These are phyloP conservation scores for Bimastos eiseni DNA, from an alignment of 2,888 invertebrate species.

Conservation along the genomic window DNA sequence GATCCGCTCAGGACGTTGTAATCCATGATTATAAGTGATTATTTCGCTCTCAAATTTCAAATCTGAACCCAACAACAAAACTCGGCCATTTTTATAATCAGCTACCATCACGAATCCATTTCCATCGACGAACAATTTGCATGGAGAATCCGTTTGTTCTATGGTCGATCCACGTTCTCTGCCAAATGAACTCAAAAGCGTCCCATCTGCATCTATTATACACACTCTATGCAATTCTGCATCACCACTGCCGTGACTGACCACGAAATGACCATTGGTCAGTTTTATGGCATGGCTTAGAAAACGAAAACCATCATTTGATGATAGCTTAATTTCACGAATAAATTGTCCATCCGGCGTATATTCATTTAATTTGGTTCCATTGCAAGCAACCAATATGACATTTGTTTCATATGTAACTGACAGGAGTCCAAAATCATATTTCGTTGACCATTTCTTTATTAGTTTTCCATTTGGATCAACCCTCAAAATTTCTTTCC, in stretches of 20 bases:
- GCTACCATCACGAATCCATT: neutral
- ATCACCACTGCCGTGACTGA: neutral
- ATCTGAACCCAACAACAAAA: no score
- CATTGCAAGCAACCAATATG: neutral
- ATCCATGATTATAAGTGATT: no score
- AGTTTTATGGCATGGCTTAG: neutral
- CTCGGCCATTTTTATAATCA: neutral
- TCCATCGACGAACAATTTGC: neutral
- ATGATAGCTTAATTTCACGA: neutral
- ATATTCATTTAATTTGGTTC: no score
- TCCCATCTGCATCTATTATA: neutral
- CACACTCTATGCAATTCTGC: no score
- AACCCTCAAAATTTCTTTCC: neutral
- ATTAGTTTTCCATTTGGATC: conserved; percentile 4
- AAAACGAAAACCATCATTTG: neutral
- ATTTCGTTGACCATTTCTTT: neutral
- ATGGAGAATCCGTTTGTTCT: no score
- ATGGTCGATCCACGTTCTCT: no score
- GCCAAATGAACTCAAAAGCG: no score
- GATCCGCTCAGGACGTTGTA: no score
- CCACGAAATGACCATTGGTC: neutral
- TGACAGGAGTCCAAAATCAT: neutral
- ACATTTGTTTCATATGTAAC: neutral
- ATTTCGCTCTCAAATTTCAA: neutral
- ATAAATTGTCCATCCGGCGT: neutral